Evolutionary conservation across 2,888 invertebrate species (phyloP).

Genomic region (Acleris literana): DNA sequence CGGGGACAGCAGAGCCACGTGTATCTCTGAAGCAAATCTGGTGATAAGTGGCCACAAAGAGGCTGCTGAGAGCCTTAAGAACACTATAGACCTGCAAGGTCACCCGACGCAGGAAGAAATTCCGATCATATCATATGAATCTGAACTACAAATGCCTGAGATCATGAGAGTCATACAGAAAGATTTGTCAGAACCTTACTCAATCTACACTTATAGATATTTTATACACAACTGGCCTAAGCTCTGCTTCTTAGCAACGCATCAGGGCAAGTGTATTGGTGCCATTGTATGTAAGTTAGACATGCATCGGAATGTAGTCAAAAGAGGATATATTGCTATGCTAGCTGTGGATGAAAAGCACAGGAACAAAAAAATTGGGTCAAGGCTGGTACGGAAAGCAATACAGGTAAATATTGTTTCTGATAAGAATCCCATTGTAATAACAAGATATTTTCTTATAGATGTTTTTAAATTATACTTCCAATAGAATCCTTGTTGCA

Average conservation of each 20-base stretch:
- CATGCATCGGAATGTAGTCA: constrained; percentile 93
- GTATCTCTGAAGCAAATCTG: constrained; percentile 44
- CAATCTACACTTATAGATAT: constrained; percentile 99
- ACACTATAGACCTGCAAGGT: constrained; percentile 46
- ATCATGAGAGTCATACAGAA: constrained; percentile 99
- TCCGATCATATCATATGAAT: constrained; percentile 88
- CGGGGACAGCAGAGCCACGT: constrained; percentile 46
- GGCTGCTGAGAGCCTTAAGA: constrained; percentile 51
- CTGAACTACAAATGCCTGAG: constrained; percentile 98
- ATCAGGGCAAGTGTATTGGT: constrained; percentile 94
- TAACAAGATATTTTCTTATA: constrained; percentile 16
- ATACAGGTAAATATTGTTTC: constrained; percentile 82
- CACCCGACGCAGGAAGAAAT: constrained; percentile 62
- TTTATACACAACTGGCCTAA: constrained; percentile 99
- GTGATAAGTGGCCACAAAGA: constrained; percentile 54
- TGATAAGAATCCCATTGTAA: constrained; percentile 19
- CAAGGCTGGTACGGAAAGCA: constrained; percentile 90
- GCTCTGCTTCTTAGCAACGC: constrained; percentile 97
- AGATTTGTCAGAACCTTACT: constrained; percentile 99
- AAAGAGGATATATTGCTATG: constrained; percentile 99
- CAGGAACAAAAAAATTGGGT: constrained; percentile 96
- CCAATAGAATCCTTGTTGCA: too few relatives aligned
- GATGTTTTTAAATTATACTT: neutral
- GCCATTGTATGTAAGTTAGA: constrained; percentile 99
- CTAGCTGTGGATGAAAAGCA: constrained; percentile 98